Conservation (phyloP, 2,113 vertebrate genomes). For the Sinocyclocheilus anshuiensis region DNA sequence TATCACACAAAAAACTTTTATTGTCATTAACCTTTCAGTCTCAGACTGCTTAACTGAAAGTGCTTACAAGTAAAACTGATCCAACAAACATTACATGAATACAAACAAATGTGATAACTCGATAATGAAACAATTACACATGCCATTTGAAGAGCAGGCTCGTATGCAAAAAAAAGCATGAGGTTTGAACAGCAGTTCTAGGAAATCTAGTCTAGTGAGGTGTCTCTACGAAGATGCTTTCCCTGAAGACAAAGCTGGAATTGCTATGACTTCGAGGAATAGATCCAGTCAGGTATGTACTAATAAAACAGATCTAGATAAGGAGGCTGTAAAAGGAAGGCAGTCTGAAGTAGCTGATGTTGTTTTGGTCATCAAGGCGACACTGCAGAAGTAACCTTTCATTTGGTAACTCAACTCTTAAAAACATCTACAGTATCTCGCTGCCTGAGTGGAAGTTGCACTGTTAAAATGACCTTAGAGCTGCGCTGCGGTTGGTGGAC, state of each 20-base stretch:
- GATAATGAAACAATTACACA: background rate
- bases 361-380: background rate
- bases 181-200: background rate
- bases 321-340: background rate
- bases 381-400: background rate
- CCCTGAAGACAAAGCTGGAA: background rate
- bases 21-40: background rate
- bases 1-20: too few relatives aligned
- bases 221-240: background rate
- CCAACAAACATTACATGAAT: background rate
- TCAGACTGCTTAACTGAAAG: background rate
- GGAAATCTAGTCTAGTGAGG: background rate
- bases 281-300: background rate
- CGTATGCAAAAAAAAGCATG: background rate
- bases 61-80: background rate
- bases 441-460: background rate
- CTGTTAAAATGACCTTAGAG: conserved; percentile 35
- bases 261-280: background rate
- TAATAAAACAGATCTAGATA: conserved; percentile 18
- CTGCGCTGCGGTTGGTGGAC: background rate
- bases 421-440: background rate
- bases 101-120: background rate
- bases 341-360: background rate
- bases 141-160: background rate
- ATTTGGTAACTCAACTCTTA: background rate